phyloP scores from a whole-genome alignment of 2,888 invertebrate genomes.

The Drosophila ustulata region DNA sequence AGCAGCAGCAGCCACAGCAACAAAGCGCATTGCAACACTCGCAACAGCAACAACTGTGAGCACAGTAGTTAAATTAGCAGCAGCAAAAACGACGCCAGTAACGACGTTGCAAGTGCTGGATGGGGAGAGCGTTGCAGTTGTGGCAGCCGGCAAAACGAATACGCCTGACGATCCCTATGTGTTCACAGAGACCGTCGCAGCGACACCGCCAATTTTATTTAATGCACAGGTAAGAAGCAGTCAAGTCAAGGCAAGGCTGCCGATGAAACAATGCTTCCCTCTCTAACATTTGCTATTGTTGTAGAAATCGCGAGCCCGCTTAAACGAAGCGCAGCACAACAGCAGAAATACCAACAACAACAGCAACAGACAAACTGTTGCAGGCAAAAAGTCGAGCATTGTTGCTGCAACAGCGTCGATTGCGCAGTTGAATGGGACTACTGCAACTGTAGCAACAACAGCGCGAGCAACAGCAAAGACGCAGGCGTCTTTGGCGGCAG shows the following conservation, averaged over 20 bases:
- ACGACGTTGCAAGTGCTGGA: constrained; percentile 38
- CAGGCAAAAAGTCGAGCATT: constrained; percentile 56
- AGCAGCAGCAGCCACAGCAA: constrained; percentile 34
- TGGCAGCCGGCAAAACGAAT: constrained; percentile 62
- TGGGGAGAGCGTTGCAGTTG: constrained; percentile 52
- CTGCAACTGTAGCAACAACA: constrained; percentile 34
- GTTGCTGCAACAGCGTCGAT: constrained; percentile 47
- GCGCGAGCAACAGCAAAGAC: constrained; percentile 66
- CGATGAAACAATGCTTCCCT: constrained; percentile 34
- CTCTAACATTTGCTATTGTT: constrained; percentile 25
- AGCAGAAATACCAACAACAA: constrained; percentile 48
- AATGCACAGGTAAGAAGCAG: constrained; percentile 82
- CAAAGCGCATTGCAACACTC: constrained; percentile 19
- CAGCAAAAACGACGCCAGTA: constrained; percentile 40
- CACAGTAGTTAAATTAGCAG: constrained; percentile 30
- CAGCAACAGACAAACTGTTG: constrained; percentile 49
- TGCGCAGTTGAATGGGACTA: constrained; percentile 62
- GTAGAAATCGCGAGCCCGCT: constrained; percentile 81
- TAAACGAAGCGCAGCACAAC: constrained; percentile 69
- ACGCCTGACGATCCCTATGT: constrained; percentile 85
- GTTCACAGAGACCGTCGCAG: constrained; percentile 85
- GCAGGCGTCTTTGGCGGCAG: constrained; percentile 75
- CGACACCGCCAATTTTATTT: constrained; percentile 84
- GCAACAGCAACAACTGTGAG: constrained; percentile 24
- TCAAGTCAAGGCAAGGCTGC: constrained; percentile 36